Conservation (phyloP, 2,888 invertebrate species). For the Athalia circularis region DNA sequence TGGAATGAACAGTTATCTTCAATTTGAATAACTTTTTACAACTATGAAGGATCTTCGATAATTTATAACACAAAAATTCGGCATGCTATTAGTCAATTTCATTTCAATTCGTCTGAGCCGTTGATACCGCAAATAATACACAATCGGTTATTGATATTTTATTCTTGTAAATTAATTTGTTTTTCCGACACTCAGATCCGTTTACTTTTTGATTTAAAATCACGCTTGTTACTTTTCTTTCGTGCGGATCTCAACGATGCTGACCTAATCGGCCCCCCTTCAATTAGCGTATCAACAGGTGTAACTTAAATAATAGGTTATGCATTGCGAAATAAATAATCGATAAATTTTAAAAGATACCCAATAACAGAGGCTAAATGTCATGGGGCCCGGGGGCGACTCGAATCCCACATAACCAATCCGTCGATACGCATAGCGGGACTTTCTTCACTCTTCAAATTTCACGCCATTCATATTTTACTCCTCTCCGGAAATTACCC, state of each 20-base stretch:
- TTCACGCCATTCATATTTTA: neutral
- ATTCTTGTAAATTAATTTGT: too few species aligned
- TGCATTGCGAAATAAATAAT: conserved; percentile 39
- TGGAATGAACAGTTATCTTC: conserved; percentile 19
- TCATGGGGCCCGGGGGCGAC: conserved; percentile 37
- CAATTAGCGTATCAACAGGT: conserved; percentile 45
- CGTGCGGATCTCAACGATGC: too few species aligned
- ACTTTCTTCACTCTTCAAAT: conserved; percentile 42
- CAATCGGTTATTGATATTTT: too few species aligned
- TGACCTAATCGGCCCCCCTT: neutral
- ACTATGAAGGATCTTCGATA: neutral
- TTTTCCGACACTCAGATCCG: neutral
- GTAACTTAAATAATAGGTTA: conserved; percentile 27
- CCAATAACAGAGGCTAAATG: conserved; percentile 46
- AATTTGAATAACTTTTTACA: conserved; percentile 25
- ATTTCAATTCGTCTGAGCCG: too few species aligned
- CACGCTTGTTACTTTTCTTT: conserved; percentile 10
- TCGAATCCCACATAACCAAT: neutral
- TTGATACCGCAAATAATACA: too few species aligned
- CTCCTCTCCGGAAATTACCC: conserved; percentile 2
- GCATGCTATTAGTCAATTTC: neutral
- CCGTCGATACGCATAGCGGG: conserved; percentile 5
- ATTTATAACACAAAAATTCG: neutral
- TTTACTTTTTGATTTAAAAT: neutral
- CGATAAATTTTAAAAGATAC: conserved; percentile 47